Base-by-base conservation (phyloP, 1,140 invertebrate species). In the Bilobella aurantiaca region DNA sequence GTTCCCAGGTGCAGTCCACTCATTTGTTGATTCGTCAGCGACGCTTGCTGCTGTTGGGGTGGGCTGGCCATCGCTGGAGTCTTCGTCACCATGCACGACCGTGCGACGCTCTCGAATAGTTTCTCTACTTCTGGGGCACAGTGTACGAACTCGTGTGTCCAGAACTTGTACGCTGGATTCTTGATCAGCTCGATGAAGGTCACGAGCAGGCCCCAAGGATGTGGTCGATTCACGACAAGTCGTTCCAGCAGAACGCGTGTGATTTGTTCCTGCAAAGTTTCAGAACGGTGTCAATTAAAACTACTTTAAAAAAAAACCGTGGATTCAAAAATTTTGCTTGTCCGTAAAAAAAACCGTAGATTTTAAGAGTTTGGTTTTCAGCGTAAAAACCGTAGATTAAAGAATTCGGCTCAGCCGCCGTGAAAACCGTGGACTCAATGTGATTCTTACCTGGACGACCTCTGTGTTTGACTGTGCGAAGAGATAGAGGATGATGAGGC, bases 151-250 rank as follows among this genome's bases (percentile, higher is more conserved):
- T 99, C 95, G 76, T 99, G 95, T 61, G 87, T 86, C 96, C 96
- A 99, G 79, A 99, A 99, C 78, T 97, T 96, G 81, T 97, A 99
- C n/a, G 86, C 87, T 14, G 91, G 92, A 81, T 99, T 99, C 76
- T 98, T 98, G 73, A 99, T 98, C 21, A 99, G 82, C 79, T 99
- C 96, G 73, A 98, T 98, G 78, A 99, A 99, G 0, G 97, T 99
- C 57, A 99, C 96, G 3, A 99, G 82, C 12, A 99, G 79, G 30
- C 97, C 97, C 97, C 97, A 99, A 1, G 97, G 97, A 81, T 99
- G 96, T 8, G 97, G 97, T 67, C 96, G 82, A 77, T 98, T 98
- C 0, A 98, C 95, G 69, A 99, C 98, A 21, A 99, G 82, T 73
- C 97, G 81, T 77, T 99, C 97, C 23, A 99, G 81, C 5, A 99